Conservation (phyloP, 1,140 invertebrate species). For the Oscheius sp. region DNA sequence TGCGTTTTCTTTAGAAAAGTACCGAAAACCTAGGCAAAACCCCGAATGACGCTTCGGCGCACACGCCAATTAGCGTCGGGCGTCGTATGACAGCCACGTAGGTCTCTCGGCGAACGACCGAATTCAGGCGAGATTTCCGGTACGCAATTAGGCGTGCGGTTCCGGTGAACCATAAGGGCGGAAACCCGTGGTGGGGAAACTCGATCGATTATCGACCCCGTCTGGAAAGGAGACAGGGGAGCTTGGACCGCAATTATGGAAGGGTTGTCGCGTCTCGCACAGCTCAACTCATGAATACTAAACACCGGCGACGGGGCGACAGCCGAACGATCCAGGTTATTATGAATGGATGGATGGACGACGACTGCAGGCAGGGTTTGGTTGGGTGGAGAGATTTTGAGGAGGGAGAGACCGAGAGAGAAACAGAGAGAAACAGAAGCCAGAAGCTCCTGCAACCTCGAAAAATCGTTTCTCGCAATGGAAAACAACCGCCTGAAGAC, state of each 20-base stretch:
- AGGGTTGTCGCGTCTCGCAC: background rate
- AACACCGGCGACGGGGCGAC: background rate
- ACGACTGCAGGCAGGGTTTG: no score
- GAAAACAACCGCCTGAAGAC: no score
- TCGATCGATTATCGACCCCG: no score
- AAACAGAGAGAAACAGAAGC: background rate
- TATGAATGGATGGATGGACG: slow-evolving; percentile 1
- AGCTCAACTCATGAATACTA: slow-evolving; percentile 7
- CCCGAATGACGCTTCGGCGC: no score
- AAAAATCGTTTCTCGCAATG: no score
- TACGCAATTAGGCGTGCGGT: background rate
- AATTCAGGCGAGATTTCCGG: background rate
- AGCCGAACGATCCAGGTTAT: background rate
- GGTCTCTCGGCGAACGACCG: background rate
- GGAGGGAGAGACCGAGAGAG: no score
- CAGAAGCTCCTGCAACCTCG: background rate
- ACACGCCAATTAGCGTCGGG: background rate
- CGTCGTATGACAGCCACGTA: background rate
- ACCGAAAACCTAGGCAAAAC: no score
- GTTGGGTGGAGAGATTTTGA: no score
- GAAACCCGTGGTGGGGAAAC: background rate
- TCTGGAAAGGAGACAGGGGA: no score
- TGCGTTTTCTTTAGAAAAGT: no score
- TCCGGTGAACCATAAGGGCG: background rate
- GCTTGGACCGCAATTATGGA: background rate